Base-by-base conservation (phyloP, 2,113 vertebrate species). In the Artemisiospiza belli region DNA sequence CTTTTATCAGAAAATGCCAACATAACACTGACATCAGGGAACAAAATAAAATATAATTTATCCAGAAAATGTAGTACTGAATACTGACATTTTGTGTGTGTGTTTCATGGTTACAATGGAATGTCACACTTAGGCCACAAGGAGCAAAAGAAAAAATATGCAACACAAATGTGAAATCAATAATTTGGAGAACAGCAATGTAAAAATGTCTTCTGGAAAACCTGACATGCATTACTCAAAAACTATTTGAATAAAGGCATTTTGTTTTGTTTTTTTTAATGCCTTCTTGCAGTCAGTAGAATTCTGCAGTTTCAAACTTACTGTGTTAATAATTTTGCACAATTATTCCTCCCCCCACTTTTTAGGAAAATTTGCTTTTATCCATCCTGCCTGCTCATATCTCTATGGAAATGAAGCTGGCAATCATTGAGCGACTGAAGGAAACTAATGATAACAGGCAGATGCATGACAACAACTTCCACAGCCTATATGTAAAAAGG, bases 391-490 rank as follows among this genome's bases (percentile, higher is more conserved):
- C 99, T 0, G 99, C 99, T 54, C 99, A 99, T 94, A 99, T 99
- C 84, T 99, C 99, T 88, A 99, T 99, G 99, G 99, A 99, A 98
- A 99, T 99, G 99, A 99, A 99, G 96, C 94, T 99, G 90, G 98
- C 99, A 68, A 99, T 99, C 97, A 99, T 99, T 73, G 99, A 99
- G 78, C 97, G 99, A 70, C 97, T 99, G 46, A 99, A 99, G 94
- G 99, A 99, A 92, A 98, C 98, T 2, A 98, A 99, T 52, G 99
- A 99, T 94, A 99, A 98, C 62, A 98, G 98, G 37, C 97, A 98
- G 62, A 97, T 98, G 88, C 99, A 98, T 4, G 99, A 99, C 95
- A 99, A 99, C 97, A 99, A 99, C 96, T 99, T 99, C 94, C 99
- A 99, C 95, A 99, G 98, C 76, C 98, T 99, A 0, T 99, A 99